phyloP scores from a whole-genome alignment of 1,140 invertebrate species.

The Limonius californicus region DNA sequence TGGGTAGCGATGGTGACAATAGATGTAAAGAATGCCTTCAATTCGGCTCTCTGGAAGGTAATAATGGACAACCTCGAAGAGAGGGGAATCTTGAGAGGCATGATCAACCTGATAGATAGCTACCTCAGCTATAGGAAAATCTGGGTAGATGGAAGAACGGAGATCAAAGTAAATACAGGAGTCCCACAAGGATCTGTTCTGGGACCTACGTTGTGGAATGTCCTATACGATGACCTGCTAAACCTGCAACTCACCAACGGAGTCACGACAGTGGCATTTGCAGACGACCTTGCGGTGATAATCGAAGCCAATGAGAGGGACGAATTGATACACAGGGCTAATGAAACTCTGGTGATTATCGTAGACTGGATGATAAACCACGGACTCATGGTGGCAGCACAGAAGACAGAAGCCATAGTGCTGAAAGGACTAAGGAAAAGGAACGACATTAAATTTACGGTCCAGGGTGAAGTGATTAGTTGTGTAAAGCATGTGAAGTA shows the following conservation, averaged over 20 bases:
- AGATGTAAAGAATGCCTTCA: conserved; percentile 29
- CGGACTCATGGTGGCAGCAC: too few relatives aligned
- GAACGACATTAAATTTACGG: too few relatives aligned
- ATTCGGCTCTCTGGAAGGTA: conserved; percentile 13
- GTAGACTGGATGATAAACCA: neutral
- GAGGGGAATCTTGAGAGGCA: neutral
- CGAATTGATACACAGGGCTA: neutral
- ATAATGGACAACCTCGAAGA: conserved; percentile 14
- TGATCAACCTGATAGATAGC: neutral
- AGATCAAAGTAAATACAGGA: neutral
- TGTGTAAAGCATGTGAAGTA: too few relatives aligned
- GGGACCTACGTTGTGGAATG: conserved; percentile 19
- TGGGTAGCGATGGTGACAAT: conserved; percentile 20
- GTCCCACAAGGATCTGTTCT: conserved; percentile 20
- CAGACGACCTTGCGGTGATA: conserved; percentile 16
- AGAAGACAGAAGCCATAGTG: too few relatives aligned
- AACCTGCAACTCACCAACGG: neutral
- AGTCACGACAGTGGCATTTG: neutral
- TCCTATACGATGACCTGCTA: conserved; percentile 11
- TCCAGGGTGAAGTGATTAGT: too few relatives aligned
- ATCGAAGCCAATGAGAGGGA: neutral
- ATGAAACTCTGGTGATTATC: neutral
- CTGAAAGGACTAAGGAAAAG: too few relatives aligned
- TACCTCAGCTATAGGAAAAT: conserved; percentile 2
- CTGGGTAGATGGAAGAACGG: neutral